A percentile compares a stretch with the other conserved stretches of the same genome.
phyloP scores from a whole-genome alignment of 2,113 vertebrate genomes.

The Heterochromis multidens region DNA sequence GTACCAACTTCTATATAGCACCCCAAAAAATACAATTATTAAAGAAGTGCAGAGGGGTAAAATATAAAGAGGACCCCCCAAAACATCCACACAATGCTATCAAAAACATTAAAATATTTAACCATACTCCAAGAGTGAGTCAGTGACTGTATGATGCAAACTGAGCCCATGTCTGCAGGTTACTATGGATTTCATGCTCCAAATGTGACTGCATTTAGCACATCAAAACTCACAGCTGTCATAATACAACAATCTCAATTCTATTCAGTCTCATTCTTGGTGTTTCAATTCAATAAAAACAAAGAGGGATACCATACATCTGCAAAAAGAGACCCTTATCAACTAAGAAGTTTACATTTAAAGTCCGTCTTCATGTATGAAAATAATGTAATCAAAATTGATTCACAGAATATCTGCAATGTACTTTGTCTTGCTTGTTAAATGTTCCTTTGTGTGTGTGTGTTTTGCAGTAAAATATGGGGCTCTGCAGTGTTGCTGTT shows the following conservation, averaged over 20 bases:
- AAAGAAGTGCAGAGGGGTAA: background rate
- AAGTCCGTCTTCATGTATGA: background rate
- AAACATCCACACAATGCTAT: background rate
- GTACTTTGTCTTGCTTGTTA: no score
- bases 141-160: background rate
- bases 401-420: background rate
- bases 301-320: background rate
- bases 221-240: background rate
- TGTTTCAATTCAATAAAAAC: background rate
- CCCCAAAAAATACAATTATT: background rate
- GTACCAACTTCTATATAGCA: background rate
- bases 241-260: background rate
- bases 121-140: background rate
- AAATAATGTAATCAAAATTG: background rate
- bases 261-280: background rate
- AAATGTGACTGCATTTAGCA: background rate
- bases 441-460: no score
- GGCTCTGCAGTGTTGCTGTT: background rate
- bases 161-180: background rate
- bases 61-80: background rate
- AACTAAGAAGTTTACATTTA: fast-evolving
- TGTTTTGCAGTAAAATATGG: background rate
- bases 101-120: background rate
- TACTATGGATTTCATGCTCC: background rate
- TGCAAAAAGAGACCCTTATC: background rate